Conservation (phyloP, 2,797 vertebrate genomes). For the Danionella dracula region DNA sequence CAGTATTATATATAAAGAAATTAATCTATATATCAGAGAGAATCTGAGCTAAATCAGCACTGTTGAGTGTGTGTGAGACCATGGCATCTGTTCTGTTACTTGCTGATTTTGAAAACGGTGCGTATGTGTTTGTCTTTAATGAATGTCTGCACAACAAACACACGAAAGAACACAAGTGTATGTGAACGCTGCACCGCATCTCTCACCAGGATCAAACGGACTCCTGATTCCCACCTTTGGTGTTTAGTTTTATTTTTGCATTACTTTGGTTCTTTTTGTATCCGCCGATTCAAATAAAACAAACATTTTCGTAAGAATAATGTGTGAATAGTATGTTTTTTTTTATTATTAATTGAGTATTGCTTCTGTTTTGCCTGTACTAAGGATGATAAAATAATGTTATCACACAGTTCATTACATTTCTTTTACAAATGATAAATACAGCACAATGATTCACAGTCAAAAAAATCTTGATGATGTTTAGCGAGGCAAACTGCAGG, state of each 20-base stretch:
- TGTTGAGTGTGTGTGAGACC: conserved; percentile 74
- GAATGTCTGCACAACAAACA: conserved; percentile 61
- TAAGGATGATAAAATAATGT: too few species aligned
- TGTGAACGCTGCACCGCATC: not conserved
- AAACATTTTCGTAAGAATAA: conserved; percentile 42
- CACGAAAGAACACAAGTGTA: not conserved
- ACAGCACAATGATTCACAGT: too few species aligned
- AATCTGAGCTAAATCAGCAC: conserved; percentile 81
- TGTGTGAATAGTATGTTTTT: too few species aligned
- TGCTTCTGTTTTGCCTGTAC: too few species aligned
- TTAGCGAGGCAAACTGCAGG: too few species aligned
- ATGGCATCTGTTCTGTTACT: conserved; percentile 79
- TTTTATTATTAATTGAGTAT: too few species aligned
- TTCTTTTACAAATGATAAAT: too few species aligned
- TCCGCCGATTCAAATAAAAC: conserved; percentile 70
- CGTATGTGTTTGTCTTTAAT: conserved; percentile 75
- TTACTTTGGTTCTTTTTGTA: conserved; percentile 65
- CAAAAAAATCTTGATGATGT: too few species aligned
- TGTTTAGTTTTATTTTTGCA: conserved; percentile 43
- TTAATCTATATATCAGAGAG: conserved; percentile 57
- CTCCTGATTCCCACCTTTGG: conserved; percentile 64
- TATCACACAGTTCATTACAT: too few species aligned
- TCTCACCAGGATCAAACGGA: not conserved
- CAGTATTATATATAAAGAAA: conserved; percentile 68
- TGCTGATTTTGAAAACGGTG: conserved; percentile 66